These are phyloP conservation scores for Aphelinus certus DNA, from an alignment of 1,140 invertebrate genomes.

Conservation along the genomic window DNA sequence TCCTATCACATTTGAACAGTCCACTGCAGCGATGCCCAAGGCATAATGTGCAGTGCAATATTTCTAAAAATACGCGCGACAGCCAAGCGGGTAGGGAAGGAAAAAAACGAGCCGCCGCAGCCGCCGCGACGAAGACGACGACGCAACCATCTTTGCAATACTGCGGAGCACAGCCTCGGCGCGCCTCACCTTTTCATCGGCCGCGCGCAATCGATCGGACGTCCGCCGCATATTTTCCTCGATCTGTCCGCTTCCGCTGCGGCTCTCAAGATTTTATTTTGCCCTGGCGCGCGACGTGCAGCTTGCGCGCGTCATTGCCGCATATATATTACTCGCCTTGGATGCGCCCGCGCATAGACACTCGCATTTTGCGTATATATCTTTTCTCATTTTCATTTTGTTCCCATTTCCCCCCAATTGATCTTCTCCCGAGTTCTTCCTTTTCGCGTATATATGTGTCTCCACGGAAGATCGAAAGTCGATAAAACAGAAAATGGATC, in stretches of 20 bases:
- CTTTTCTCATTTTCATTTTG: no score
- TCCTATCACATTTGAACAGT: conserved; percentile 29
- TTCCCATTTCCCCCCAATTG: no score
- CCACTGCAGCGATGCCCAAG: conserved; percentile 8
- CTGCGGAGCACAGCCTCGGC: conserved; percentile 6
- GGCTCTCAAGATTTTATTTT: no score
- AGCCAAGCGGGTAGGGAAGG: neutral
- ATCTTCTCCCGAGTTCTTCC: no score
- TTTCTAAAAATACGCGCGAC: conserved; percentile 36
- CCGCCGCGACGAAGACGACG: neutral
- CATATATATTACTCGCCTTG: no score
- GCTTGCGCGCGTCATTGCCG: no score
- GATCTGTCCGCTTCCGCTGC: neutral
- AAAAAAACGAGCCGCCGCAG: conserved; percentile 3
- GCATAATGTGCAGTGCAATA: conserved; percentile 33
- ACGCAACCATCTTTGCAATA: conserved; percentile 15
- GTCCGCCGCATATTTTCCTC: conserved; percentile 2
- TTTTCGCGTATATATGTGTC: no score
- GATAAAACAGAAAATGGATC: conserved; percentile 7
- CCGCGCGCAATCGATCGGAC: conserved; percentile 1
- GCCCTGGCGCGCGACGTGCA: no score
- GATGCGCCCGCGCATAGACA: no score
- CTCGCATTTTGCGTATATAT: no score
- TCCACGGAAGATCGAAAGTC: neutral
- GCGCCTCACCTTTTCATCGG: neutral